phyloP scores from a whole-genome alignment of 2,888 invertebrate genomes.

The Nomada ruficornis region DNA sequence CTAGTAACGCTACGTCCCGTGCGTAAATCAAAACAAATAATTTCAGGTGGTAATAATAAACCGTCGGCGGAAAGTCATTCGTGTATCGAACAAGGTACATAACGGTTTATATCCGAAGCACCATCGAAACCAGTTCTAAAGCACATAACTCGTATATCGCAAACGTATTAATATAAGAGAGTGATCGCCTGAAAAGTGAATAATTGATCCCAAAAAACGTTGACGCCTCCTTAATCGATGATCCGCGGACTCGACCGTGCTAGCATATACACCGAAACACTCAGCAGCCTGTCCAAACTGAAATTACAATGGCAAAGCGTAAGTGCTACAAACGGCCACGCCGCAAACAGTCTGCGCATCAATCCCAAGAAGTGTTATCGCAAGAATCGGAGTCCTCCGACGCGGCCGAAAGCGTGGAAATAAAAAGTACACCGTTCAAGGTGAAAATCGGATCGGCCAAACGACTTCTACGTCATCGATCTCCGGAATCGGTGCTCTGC shows the following conservation, averaged over 20 bases:
- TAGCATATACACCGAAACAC: background rate
- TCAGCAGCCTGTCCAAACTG: background rate
- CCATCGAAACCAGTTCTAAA: background rate
- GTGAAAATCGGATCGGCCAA: background rate
- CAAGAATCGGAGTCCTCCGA: conserved; percentile 9
- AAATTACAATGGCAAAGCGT: conserved; percentile 52
- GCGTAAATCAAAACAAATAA: conserved; percentile 49
- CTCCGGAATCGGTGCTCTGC: conserved; percentile 72
- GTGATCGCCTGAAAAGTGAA: no score
- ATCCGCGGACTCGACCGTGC: background rate
- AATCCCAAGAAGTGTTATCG: conserved; percentile 26
- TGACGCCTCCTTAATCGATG: background rate
- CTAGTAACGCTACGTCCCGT: background rate
- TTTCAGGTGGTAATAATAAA: background rate
- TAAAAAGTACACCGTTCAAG: background rate
- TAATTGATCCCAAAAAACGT: background rate
- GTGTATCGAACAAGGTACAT: conserved; percentile 1
- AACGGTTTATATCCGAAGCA: conserved; percentile 6
- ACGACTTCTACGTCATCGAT: conserved; percentile 51
- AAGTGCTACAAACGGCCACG: conserved; percentile 52
- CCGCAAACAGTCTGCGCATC: background rate
- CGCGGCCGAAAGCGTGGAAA: background rate
- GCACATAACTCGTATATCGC: background rate
- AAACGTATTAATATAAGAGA: background rate
- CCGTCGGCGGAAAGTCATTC: conserved; percentile 15